Evolutionary conservation across 2,888 invertebrate species (phyloP).

Genomic region (Scrobipalpa costella): DNA sequence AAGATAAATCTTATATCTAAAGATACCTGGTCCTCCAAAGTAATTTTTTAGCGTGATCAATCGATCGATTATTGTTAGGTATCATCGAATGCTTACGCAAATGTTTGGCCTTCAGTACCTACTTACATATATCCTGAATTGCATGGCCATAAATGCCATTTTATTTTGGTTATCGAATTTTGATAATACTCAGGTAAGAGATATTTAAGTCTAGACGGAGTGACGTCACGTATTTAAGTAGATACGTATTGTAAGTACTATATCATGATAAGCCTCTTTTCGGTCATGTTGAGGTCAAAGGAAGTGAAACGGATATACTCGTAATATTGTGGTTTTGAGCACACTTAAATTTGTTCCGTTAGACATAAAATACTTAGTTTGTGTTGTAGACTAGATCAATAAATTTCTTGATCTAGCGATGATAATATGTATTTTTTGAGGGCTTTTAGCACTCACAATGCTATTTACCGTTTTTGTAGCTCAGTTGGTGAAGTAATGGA

Average conservation of each 20-base stretch:
- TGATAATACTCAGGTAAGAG: constrained; percentile 9
- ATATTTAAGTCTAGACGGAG: constrained; percentile 18
- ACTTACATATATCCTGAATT: neutral
- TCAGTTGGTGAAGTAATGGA: too few species aligned
- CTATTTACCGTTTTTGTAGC: too few species aligned
- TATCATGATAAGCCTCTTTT: neutral
- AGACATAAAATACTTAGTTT: too few species aligned
- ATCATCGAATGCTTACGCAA: neutral
- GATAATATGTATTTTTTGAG: too few species aligned
- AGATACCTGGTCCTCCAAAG: neutral
- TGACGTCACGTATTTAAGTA: neutral
- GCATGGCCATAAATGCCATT: neutral
- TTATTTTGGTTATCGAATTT: constrained; percentile 2
- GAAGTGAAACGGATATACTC: neutral
- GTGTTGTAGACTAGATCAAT: too few species aligned
- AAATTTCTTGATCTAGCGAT: too few species aligned
- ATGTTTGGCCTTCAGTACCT: neutral
- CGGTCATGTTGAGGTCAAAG: neutral
- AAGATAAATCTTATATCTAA: too few species aligned
- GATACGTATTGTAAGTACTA: too few species aligned
- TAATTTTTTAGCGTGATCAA: neutral
- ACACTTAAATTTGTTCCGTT: too few species aligned
- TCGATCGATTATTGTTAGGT: neutral
- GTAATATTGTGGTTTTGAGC: too few species aligned
- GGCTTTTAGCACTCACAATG: too few species aligned